Percentiles rank a stretch among this genome's conserved stretches.
phyloP scores from a whole-genome alignment of 2,113 vertebrate genomes.

The Tilapia sparmanii region DNA sequence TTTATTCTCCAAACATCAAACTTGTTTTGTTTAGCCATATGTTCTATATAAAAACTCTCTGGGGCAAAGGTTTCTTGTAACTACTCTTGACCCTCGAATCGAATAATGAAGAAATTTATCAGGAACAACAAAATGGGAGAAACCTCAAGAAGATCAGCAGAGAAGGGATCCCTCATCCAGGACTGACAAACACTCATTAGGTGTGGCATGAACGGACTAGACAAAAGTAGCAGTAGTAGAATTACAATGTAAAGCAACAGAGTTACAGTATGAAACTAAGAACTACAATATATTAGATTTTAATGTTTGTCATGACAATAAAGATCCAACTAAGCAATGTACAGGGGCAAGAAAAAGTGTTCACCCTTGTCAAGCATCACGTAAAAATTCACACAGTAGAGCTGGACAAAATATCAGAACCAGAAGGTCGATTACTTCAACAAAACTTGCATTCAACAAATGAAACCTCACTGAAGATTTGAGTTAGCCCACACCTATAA shows the following conservation, averaged over 20 bases:
- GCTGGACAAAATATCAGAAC: background rate
- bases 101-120: background rate
- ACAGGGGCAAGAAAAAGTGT: background rate
- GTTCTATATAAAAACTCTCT: background rate
- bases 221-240: background rate
- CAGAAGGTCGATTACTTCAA: background rate
- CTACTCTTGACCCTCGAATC: background rate
- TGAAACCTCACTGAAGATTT: background rate
- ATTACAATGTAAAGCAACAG: background rate
- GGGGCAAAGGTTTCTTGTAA: background rate
- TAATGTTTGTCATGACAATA: background rate
- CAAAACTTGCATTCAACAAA: background rate
- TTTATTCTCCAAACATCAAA: background rate
- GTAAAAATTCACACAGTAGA: background rate
- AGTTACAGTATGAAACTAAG: background rate
- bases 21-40: background rate
- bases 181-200: background rate
- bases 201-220: background rate
- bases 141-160: background rate
- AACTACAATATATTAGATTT: background rate
- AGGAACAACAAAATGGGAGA: background rate
- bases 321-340: background rate
- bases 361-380: background rate
- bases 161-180: background rate
- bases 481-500: background rate